Evolutionary conservation across 2,888 invertebrate genomes (phyloP).

Genomic region (Diloba caeruleocephala): DNA sequence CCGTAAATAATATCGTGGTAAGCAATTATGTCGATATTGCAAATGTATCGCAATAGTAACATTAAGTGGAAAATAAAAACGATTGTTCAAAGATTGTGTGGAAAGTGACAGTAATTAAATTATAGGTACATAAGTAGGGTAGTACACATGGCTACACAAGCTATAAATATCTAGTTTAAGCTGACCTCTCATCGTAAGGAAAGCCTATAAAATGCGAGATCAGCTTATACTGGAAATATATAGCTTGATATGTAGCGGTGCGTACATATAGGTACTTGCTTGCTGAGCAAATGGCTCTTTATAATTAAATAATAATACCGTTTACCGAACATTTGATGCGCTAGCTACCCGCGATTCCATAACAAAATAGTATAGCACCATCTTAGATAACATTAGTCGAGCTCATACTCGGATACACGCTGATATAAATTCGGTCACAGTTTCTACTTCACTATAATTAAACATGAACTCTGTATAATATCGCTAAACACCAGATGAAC

Average conservation of each 20-base stretch:
- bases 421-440: constrained; percentile 80
- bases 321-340: constrained; percentile 29
- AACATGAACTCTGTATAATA: constrained; percentile 61
- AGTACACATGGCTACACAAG: too few species aligned
- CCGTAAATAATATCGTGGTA: constrained; percentile 23
- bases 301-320: constrained; percentile 35
- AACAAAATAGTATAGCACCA: constrained; percentile 79
- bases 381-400: constrained; percentile 61
- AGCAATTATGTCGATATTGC: constrained; percentile 28
- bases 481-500: constrained; percentile 67
- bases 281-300: constrained; percentile 63
- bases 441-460: constrained; percentile 63
- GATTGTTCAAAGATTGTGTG: constrained; percentile 18
- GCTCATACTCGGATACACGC: constrained; percentile 59
- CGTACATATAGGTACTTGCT: too few species aligned
- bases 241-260: too few species aligned
- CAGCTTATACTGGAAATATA: too few species aligned
- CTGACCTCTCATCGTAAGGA: too few species aligned
- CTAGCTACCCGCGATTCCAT: constrained; percentile 58
- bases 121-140: neutral
- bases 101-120: constrained; percentile 5
- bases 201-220: too few species aligned
- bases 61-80: constrained; percentile 14
- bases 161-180: too few species aligned
- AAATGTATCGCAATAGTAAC: constrained; percentile 23